These are phyloP conservation scores for Macrosoma leucophasiata DNA, from an alignment of 2,888 invertebrate genomes.

Conservation along the genomic window DNA sequence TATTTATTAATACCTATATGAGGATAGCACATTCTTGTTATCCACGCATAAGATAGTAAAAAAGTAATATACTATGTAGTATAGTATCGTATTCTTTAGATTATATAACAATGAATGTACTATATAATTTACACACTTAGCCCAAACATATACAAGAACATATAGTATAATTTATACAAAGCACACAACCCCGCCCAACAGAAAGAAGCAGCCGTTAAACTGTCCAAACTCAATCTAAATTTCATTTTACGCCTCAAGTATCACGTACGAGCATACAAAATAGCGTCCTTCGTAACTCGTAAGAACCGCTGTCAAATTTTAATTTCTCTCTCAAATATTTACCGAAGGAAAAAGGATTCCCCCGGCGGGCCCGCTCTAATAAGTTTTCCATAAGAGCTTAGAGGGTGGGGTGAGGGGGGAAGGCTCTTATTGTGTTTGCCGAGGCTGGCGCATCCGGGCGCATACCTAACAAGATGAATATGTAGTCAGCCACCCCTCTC, in stretches of 20 bases:
- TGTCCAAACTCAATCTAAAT: slow-evolving; percentile 72
- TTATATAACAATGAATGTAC: no score
- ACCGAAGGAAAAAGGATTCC: slow-evolving; percentile 76
- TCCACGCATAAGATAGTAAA: no score
- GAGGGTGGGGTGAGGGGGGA: slow-evolving; percentile 32
- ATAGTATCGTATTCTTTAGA: no score
- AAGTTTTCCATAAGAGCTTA: slow-evolving; percentile 73
- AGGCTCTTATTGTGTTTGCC: slow-evolving; percentile 75
- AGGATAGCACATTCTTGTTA: no score
- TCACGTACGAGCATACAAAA: slow-evolving; percentile 68
- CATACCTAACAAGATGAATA: slow-evolving; percentile 76
- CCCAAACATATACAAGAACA: no score
- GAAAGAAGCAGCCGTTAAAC: slow-evolving; percentile 40
- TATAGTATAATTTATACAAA: no score
- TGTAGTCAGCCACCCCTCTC: slow-evolving; percentile 62
- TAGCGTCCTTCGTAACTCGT: slow-evolving; percentile 56
- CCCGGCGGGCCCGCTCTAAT: slow-evolving; percentile 73
- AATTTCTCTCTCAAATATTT: slow-evolving; percentile 76
- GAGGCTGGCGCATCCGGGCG: slow-evolving; percentile 74
- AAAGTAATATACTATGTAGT: no score
- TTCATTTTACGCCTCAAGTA: slow-evolving; percentile 73
- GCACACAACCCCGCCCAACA: no score
- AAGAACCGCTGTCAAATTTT: slow-evolving; percentile 75
- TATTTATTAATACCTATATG: no score
- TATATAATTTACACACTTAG: no score